Evolutionary conservation across 2,797 vertebrate genomes (phyloP).

Genomic region (Apodemus agrarius): DNA sequence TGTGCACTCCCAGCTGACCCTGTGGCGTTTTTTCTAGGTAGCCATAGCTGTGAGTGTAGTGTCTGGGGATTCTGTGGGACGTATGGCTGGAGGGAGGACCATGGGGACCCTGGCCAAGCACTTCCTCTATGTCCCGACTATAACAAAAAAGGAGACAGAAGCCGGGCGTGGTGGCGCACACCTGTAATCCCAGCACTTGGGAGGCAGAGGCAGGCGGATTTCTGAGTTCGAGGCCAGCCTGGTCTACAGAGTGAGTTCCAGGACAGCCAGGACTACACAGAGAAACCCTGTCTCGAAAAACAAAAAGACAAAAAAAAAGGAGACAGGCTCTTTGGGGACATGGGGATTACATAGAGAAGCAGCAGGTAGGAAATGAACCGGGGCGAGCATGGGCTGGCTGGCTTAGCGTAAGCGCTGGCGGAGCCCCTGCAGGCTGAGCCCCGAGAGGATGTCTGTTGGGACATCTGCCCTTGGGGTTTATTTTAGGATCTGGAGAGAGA

Average conservation of each 20-base stretch:
- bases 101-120: background rate
- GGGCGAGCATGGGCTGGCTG: background rate
- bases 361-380: fast-evolving
- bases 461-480: fast-evolving
- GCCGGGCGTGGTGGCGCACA: too few species aligned
- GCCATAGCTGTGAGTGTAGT: fast-evolving
- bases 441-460: background rate
- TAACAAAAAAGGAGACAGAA: background rate
- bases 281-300: too few species aligned
- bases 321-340: background rate
- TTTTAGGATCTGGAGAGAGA: background rate
- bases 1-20: fast-evolving
- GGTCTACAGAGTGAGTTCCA: too few species aligned
- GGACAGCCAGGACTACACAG: too few species aligned
- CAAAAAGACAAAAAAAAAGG: too few species aligned
- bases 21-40: background rate
- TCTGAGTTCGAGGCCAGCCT: too few species aligned
- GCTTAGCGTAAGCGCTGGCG: fast-evolving
- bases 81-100: background rate
- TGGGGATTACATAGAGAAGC: background rate
- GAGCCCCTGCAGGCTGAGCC: background rate
- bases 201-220: too few species aligned
- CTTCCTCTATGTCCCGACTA: background rate
- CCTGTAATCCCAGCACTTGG: too few species aligned
- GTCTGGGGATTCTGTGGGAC: background rate